These are phyloP conservation scores for Erethizon dorsatum DNA, from an alignment of 2,797 vertebrate species.

Conservation along the genomic window DNA sequence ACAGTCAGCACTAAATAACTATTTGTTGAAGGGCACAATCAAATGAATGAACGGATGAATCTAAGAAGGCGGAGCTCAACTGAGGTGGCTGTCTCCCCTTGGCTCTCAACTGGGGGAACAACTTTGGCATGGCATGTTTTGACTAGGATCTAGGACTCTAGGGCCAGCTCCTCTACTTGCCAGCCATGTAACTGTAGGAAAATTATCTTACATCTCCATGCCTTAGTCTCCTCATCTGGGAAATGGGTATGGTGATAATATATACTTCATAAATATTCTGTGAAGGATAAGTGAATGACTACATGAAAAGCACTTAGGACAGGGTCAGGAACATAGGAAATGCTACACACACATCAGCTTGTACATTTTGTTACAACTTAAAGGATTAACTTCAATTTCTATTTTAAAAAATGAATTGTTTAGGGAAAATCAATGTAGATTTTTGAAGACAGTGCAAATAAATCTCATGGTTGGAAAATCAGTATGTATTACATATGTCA, in stretches of 20 bases:
- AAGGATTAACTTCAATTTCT: conserved; percentile 13
- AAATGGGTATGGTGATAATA: background rate
- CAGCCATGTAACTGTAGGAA: background rate
- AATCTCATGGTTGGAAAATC: conserved; percentile 43
- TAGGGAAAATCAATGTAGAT: conserved; percentile 30
- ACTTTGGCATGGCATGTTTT: too few relatives aligned
- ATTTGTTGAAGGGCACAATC: background rate
- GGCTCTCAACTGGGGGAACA: background rate
- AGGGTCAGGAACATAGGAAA: background rate
- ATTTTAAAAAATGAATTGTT: background rate
- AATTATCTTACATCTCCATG: background rate
- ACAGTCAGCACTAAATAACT: background rate
- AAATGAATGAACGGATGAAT: background rate
- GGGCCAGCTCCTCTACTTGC: background rate
- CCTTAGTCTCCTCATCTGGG: background rate
- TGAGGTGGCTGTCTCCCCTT: background rate
- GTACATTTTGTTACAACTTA: background rate
- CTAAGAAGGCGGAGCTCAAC: background rate
- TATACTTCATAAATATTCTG: background rate
- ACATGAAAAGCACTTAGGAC: background rate
- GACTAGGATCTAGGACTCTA: too few relatives aligned
- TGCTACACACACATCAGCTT: background rate
- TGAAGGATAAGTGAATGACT: background rate
- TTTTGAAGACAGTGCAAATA: conserved; percentile 60
- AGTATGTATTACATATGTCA: background rate